Base-by-base conservation (phyloP, 1,140 invertebrate genomes). In the Melipona quadrifasciata region DNA sequence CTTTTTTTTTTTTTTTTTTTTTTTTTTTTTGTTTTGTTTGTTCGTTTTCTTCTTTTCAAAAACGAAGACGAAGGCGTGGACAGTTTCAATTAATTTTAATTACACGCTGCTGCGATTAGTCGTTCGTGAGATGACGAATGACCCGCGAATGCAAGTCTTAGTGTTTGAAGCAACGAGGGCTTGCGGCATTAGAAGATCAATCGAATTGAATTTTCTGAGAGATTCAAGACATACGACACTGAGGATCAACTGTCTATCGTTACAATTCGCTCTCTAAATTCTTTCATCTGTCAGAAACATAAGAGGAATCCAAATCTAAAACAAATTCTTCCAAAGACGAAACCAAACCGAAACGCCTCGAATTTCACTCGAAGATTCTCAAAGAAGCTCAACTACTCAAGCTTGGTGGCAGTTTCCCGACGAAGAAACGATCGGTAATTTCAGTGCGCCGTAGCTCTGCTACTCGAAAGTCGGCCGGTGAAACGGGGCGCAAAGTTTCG, bases 401-500 rank as follows among this genome's bases (percentile, higher is more conserved):
- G 5, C 61, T n/a, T 64, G n/a, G n/a, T 14, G 61, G 61, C n/a
- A 16, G 24, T 64, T 64, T 64, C 61, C n/a, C n/a, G 10, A 47
- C 65, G 31, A 19, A 10, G 31, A 47, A 47, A 34, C 31, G 27
- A 65, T 76, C 51, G 27, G 11, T 61, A 82, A 82, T 76, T 65
- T 76, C 10, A 24, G 27, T 4, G 19, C 6, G 39, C 39, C 8
- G 39, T 47, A 47, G 39, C 39, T 47, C 39, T 47, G n/a, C n/a
- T n/a, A 14, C 19, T 24, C 31, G 24, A 76, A 34, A 70, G 65
- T 58, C n/a, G n/a, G 55, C 39, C 55, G 27, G 70, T 53, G 27
- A 53, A 75, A 78, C 58, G 57, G 21, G 77, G 39, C 39, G n/a
- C 75, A 79, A 84, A 71, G 77, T 84, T 84, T 72, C 39, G 58